Base-by-base conservation (phyloP, 2,888 invertebrate species). In the Caenorhabditis uteleia region DNA sequence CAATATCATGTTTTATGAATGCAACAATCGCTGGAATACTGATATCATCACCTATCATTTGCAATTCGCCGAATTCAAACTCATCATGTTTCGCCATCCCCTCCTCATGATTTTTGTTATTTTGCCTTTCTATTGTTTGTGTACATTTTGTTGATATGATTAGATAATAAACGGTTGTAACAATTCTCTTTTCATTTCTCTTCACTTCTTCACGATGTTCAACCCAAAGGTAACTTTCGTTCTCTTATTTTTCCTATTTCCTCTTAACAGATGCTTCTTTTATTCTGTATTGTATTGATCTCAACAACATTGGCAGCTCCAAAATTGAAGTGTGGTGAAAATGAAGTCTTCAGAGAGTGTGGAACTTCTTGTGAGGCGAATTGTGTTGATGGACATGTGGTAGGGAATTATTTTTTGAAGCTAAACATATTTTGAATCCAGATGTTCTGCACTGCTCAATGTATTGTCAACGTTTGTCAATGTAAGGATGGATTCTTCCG, bases 1-100 rank as follows among this genome's bases (percentile, higher is more conserved):
- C 83, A 6, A 76, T 84, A 21, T 81, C 83, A 14, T 85, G 84
- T 69, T 83, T 85, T 60, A 82, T 85, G 74, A 85, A 85, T 8
- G 85, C 85, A 1, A 84, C 83, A 43, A 68, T 85, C 4, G 85
- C 85, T 57, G 85, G 85, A 72, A 20, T 21, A 29, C 12, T 23
- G 26, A 29, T 6, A 10, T n/a, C 39, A 2, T 26, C 50, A 23
- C 58, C 58, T 1, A 36, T 43, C 8, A 36, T 58, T 25, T 58
- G 58, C 14, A 46, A 27, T 25, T 29, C 16, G n/a, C 26, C 26
- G 5, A 45, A 25, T 20, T 18, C 18, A 1, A 61, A 56, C 33
- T 43, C 56, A 8, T 51, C 51, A 5, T 62, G 62, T 34, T 56
- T 51, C 23, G 14, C 14, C 5, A 56, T 62, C 14, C 61, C 49